Evolutionary conservation across 2,888 invertebrate genomes (phyloP).

Genomic region (Cylloceria caligata): DNA sequence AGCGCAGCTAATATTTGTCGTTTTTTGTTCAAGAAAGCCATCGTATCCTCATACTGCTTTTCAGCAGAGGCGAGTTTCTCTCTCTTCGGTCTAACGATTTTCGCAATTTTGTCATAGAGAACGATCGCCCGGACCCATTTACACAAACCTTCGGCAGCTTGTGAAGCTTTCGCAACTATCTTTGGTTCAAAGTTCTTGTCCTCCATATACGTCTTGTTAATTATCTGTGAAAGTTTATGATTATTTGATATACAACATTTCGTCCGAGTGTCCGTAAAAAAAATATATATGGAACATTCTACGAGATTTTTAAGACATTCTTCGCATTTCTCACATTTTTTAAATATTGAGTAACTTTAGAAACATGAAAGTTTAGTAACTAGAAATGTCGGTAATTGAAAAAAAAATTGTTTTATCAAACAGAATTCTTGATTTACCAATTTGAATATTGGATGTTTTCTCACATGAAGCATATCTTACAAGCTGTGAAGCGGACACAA

Average conservation of each 20-base stretch:
- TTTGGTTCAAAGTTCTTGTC: conserved; percentile 92
- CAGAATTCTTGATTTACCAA: no score
- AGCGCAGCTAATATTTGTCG: conserved; percentile 91
- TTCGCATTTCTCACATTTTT: no score
- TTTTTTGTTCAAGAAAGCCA: conserved; percentile 94
- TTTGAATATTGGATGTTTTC: no score
- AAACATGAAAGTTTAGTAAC: no score
- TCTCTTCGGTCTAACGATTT: conserved; percentile 94
- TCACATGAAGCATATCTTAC: no score
- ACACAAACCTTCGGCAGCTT: conserved; percentile 97
- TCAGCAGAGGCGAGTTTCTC: conserved; percentile 93
- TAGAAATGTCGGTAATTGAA: no score
- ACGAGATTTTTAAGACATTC: no score
- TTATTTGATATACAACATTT: background rate
- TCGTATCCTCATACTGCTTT: conserved; percentile 91
- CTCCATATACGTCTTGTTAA: conserved; percentile 80
- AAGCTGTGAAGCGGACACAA: no score
- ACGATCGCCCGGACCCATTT: conserved; percentile 97
- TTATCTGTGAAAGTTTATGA: conserved; percentile 65
- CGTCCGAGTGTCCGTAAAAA: background rate
- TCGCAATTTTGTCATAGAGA: conserved; percentile 93
- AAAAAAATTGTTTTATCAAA: background rate
- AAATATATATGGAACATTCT: background rate
- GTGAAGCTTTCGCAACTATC: conserved; percentile 94
- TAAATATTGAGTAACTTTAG: no score